Evolutionary conservation across 2,113 vertebrate species (phyloP).

Genomic region (Arvicanthis niloticus): DNA sequence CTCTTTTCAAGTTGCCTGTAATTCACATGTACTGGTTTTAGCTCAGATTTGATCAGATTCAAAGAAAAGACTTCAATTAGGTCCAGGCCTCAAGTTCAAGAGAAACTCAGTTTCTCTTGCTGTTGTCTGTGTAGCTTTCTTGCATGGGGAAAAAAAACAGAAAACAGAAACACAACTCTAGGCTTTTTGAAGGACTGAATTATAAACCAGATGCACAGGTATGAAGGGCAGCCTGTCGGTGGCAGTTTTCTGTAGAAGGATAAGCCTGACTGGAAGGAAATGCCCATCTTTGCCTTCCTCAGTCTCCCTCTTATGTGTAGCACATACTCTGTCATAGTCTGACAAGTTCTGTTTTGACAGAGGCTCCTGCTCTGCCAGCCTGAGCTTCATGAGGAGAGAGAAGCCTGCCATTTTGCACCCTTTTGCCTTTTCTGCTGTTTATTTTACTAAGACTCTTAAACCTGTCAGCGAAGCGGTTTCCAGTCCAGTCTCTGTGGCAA

Average conservation of each 20-base stretch:
- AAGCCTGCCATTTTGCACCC: constrained; percentile 69
- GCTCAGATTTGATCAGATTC: constrained; percentile 31
- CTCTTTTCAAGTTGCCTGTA: neutral
- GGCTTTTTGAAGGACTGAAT: constrained; percentile 73
- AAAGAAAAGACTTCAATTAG: neutral
- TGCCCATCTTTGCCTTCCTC: constrained; percentile 51
- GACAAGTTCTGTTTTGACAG: constrained; percentile 54
- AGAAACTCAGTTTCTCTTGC: neutral
- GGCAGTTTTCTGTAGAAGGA: constrained; percentile 77
- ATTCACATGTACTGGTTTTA: neutral
- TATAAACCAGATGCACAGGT: constrained; percentile 74
- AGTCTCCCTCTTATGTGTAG: neutral
- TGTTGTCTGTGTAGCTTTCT: neutral
- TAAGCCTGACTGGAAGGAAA: constrained; percentile 63
- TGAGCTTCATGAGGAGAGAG: constrained; percentile 57
- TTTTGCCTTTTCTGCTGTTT: constrained; percentile 73
- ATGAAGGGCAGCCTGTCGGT: constrained; percentile 5
- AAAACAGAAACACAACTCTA: neutral
- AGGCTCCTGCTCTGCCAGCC: constrained; percentile 42
- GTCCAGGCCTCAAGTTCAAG: neutral
- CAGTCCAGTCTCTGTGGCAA: constrained; percentile 58
- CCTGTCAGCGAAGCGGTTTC: constrained; percentile 70
- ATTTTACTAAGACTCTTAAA: constrained; percentile 80
- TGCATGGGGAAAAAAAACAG: neutral
- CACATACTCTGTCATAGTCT: neutral